These are phyloP conservation scores for Melanostoma mellinum DNA, from an alignment of 2,888 invertebrate species.

Conservation along the genomic window DNA sequence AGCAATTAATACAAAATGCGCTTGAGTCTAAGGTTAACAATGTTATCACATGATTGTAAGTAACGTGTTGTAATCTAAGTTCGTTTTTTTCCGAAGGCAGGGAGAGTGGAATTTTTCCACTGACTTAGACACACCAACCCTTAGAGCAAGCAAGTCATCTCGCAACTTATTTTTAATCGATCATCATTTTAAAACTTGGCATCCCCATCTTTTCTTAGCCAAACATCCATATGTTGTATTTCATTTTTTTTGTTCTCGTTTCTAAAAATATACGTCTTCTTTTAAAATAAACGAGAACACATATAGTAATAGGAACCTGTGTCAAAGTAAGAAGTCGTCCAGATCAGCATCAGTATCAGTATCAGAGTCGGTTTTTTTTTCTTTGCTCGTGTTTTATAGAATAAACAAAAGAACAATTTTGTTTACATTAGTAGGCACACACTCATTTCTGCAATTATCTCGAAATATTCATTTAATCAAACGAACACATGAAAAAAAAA, in stretches of 20 bases:
- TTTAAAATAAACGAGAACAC: slow-evolving; percentile 8
- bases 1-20: slow-evolving; percentile 25
- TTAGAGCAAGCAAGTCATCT: background rate
- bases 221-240: slow-evolving; percentile 44
- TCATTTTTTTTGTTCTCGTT: background rate
- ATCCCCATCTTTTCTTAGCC: slow-evolving; percentile 42
- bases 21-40: slow-evolving; percentile 31
- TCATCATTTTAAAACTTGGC: slow-evolving; percentile 18
- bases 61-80: background rate
- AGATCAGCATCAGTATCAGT: slow-evolving; percentile 7
- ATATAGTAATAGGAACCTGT: background rate
- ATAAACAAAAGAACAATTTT: slow-evolving; percentile 15
- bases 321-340: slow-evolving; percentile 15
- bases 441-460: slow-evolving; percentile 24
- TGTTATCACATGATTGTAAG: slow-evolving; percentile 30
- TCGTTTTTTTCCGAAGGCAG: background rate
- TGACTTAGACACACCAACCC: background rate
- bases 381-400: slow-evolving; percentile 9
- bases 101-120: background rate
- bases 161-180: slow-evolving; percentile 8
- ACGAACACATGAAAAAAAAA: background rate
- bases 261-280: slow-evolving; percentile 45
- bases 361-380: background rate
- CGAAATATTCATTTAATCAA: slow-evolving; percentile 11
- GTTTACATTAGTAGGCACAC: slow-evolving; percentile 24